Percentiles rank a stretch among this genome's conserved stretches.
Conservation (phyloP, 2,888 invertebrate genomes). For the Dilophus febrilis region DNA sequence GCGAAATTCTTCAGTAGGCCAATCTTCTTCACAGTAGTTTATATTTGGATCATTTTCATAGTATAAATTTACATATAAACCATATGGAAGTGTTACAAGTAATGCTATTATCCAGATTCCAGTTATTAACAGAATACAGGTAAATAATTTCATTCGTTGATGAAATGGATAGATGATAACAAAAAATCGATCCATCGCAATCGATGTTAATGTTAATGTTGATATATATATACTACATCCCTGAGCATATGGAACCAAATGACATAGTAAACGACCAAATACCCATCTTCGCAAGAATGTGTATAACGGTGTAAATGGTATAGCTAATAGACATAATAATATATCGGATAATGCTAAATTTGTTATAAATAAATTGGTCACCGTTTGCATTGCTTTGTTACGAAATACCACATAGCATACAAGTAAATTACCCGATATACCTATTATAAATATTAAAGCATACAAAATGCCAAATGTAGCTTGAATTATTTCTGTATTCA, state of each 20-base stretch:
- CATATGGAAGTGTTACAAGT: conserved; percentile 79
- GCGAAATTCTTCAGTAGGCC: conserved; percentile 72
- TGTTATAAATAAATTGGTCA: conserved; percentile 93
- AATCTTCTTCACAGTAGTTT: conserved; percentile 68
- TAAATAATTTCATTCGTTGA: conserved; percentile 76
- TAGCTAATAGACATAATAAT: conserved; percentile 77
- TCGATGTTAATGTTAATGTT: conserved; percentile 88
- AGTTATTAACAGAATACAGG: conserved; percentile 69
- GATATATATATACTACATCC: conserved; percentile 96
- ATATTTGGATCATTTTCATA: conserved; percentile 25
- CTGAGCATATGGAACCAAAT: conserved; percentile 83
- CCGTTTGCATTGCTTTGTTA: conserved; percentile 92
- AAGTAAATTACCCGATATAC: conserved; percentile 74
- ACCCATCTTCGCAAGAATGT: conserved; percentile 85
- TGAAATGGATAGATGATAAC: conserved; percentile 93
- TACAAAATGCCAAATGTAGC: conserved; percentile 36
- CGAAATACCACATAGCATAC: conserved; percentile 88
- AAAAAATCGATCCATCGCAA: conserved; percentile 93
- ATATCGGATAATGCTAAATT: conserved; percentile 93
- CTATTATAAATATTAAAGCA: conserved; percentile 70
- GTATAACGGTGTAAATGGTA: conserved; percentile 92
- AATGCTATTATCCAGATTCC: conserved; percentile 84
- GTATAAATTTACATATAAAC: conserved; percentile 49
- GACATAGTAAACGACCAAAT: conserved; percentile 80
- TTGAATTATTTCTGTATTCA: conserved; percentile 11